These are phyloP conservation scores for Platyscapa corneri DNA, from an alignment of 1,140 invertebrate genomes.

Conservation along the genomic window DNA sequence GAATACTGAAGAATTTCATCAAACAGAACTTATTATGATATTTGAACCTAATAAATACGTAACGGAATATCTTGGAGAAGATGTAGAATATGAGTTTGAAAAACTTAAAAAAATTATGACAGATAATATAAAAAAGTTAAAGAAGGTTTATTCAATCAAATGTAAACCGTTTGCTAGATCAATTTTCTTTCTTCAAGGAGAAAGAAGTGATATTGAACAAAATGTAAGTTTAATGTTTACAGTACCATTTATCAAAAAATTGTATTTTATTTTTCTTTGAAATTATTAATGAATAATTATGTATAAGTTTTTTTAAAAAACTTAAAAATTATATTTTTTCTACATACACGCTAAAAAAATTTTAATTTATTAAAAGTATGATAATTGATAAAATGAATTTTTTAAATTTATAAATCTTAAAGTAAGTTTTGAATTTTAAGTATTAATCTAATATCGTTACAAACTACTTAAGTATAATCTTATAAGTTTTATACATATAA, in stretches of 20 bases:
- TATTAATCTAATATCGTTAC: too few relatives aligned
- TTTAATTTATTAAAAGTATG: too few relatives aligned
- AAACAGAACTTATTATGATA: conserved; percentile 28
- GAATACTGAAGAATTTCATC: conserved; percentile 6
- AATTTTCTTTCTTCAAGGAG: background rate
- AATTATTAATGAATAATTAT: background rate
- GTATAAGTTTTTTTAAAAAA: too few relatives aligned
- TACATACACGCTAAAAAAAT: too few relatives aligned
- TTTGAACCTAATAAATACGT: conserved; percentile 24
- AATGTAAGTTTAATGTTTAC: conserved; percentile 33
- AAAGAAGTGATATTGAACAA: background rate
- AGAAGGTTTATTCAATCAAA: conserved; percentile 36
- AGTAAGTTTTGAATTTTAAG: too few relatives aligned
- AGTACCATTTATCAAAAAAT: background rate
- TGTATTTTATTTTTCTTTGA: background rate
- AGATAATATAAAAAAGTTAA: background rate
- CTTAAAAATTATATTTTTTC: too few relatives aligned
- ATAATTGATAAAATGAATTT: too few relatives aligned
- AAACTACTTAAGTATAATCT: too few relatives aligned
- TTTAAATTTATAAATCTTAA: too few relatives aligned
- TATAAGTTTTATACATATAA: too few relatives aligned
- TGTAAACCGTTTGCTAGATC: conserved; percentile 45
- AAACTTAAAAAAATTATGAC: conserved; percentile 38
- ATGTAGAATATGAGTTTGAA: conserved; percentile 45
- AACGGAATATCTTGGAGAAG: conserved; percentile 44